phyloP scores from a whole-genome alignment of 2,113 vertebrate species.

The Corythoichthys intestinalis region DNA sequence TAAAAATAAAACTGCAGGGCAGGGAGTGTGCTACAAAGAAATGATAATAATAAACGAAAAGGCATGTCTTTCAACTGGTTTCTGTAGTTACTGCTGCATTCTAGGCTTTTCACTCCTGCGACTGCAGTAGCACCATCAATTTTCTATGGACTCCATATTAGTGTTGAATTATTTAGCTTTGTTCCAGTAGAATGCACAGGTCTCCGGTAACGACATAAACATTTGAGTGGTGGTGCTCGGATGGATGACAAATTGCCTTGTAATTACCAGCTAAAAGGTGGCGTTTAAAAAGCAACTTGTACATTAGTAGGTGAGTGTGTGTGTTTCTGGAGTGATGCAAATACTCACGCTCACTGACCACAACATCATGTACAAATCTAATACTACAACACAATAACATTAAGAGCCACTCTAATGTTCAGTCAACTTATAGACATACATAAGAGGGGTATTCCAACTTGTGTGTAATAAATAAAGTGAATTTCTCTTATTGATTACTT shows the following conservation, averaged over 20 bases:
- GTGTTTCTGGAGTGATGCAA: background rate
- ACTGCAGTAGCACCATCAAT: slow-evolving; percentile 46
- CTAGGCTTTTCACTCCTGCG: slow-evolving; percentile 46
- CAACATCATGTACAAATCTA: background rate
- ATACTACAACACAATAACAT: background rate
- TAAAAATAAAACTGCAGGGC: slow-evolving; percentile 45
- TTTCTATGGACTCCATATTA: slow-evolving; percentile 37
- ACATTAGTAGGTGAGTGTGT: background rate
- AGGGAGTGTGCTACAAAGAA: slow-evolving; percentile 15
- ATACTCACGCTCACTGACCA: background rate
- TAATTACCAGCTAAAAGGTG: slow-evolving; percentile 6
- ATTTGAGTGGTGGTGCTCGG: slow-evolving; percentile 1
- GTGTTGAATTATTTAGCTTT: slow-evolving; percentile 55
- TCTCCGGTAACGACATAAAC: background rate
- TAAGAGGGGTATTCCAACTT: background rate
- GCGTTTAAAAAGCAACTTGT: slow-evolving; percentile 7
- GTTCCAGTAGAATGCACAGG: slow-evolving; percentile 5
- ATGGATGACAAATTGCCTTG: slow-evolving; percentile 18
- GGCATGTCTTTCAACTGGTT: slow-evolving; percentile 34
- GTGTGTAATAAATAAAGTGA: background rate
- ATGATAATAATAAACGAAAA: slow-evolving; percentile 28
- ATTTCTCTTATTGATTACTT: too few species aligned
- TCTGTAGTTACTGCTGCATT: slow-evolving; percentile 61
- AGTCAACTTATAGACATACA: background rate
- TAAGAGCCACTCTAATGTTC: background rate